Evolutionary conservation across 2,888 invertebrate genomes (phyloP), one percentile per base, ranked within the genome.

Genomic region (Thereva nobilitata): DNA sequence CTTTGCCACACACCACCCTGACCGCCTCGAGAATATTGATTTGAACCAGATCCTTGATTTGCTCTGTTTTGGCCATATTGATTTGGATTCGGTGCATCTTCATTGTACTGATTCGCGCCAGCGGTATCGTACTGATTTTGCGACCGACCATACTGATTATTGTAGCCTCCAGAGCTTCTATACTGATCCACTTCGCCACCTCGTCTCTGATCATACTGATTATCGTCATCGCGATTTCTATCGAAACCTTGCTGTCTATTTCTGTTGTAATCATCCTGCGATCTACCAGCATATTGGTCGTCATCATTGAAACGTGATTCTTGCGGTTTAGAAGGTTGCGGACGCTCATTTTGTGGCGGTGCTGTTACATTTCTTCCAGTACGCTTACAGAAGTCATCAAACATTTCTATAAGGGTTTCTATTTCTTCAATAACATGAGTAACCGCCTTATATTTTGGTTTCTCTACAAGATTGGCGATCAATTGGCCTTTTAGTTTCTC

Each of bases 401-500:
- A 61, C 40, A 40, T 61, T 9, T 50, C 50, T 23, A 61, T 12
- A 41, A 61, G 50, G 7, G 23, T 61, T 23, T 61, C 61, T n/a
- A 61, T 23, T 50, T 61, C 61, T 3, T 40, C 50, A 23, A 61
- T 38, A 6, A 40, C 50, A 23, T 61, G 49, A 50, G 40, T 61
- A 34, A 42, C 50, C 5, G 61, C 45, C 34, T 34, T 61, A 7
- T 50, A 4, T 50, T 61, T 61, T n/a, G 23, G 12, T 8, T 50
- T 61, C 34, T 61, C 61, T 8, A 64, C 41, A 40, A 64, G 12
- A 37, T 54, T 55, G 5, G 56, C 65, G 12, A 65, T 55, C 34
- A 65, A 10, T 50, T 65, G 65, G 3, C 65, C 65, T 37, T 49
- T 56, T 6, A 65, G 55, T 37, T 65, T 65, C 41, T 65, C 65